Percentiles rank a stretch among this genome's conserved stretches.
These are phyloP conservation scores for Drosophila busckii DNA, from an alignment of 1,140 invertebrate species.

Conservation along the genomic window DNA sequence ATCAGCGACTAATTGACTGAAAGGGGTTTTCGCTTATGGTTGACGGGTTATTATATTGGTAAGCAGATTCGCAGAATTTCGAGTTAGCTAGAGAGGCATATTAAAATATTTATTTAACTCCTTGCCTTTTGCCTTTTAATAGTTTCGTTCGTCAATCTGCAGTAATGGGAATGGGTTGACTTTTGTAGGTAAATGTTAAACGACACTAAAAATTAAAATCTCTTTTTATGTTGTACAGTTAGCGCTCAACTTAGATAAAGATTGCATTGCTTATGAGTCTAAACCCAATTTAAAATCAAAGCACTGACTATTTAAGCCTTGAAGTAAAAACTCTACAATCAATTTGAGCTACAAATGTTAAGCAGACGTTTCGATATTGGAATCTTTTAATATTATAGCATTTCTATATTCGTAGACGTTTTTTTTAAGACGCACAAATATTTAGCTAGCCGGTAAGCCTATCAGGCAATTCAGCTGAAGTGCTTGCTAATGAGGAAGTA, in stretches of 20 bases:
- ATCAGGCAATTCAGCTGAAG: constrained; percentile 43
- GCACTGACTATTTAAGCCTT: too few species aligned
- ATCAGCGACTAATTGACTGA: constrained; percentile 75
- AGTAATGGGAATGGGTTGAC: constrained; percentile 36
- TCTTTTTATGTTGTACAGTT: too few species aligned
- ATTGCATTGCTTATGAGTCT: too few species aligned
- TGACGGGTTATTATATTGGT: neutral
- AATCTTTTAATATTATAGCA: too few species aligned
- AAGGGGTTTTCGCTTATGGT: constrained; percentile 45
- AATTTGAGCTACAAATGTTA: too few species aligned
- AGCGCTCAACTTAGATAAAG: too few species aligned
- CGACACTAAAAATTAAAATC: constrained; percentile 6
- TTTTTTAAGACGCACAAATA: too few species aligned
- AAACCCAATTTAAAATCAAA: too few species aligned
- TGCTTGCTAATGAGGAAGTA: constrained; percentile 64
- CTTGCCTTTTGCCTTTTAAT: constrained; percentile 36
- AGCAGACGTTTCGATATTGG: too few species aligned
- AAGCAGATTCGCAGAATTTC: constrained; percentile 6
- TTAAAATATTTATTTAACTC: constrained; percentile 22
- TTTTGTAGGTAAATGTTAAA: neutral
- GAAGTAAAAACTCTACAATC: too few species aligned
- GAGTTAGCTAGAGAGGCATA: too few species aligned
- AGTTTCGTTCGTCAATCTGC: constrained; percentile 10
- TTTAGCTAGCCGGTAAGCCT: constrained; percentile 38
- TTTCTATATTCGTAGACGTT: too few species aligned